Base-by-base conservation (phyloP, 1,140 invertebrate genomes). In the Aporrectodea caliginosa region DNA sequence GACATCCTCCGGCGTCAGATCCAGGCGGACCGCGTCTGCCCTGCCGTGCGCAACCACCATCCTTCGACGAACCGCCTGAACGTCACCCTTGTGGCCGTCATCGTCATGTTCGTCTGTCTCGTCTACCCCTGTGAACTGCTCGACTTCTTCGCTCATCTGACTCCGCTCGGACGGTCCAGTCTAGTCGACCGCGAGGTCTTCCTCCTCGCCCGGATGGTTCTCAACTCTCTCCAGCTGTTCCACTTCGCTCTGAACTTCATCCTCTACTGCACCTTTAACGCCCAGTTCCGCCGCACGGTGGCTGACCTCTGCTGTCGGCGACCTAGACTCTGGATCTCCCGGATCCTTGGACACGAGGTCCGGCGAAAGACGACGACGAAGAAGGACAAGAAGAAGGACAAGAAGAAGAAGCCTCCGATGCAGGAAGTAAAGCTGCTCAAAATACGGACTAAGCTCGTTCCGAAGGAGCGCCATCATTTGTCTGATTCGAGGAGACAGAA, bases 11-110 rank as follows among this genome's bases (percentile, higher is more conserved):
- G 34, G 27, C 33, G 75, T 29, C 33, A 76, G 75, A 35, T 0
- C 1, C 33, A 68, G 32, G 74, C 82, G 1, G 81, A 84, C 27
- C 80, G 84, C 33, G 0, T 35, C 35, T 27, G 33, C 43, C 34
- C 29, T 58, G 27, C 29, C 35, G n/a, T 16, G 0, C 22, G 29
- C 43, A 68, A 0, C 43, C 43, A 22, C 6, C 6, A 6, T 58
- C 43, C 43, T 58, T 58, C 43, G 43, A 76, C 2, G 32, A 76
- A 76, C 16, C 14, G 75, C 2, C 29, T 76, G 43, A 76, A 32
- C 2, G 35, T 76, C 1, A 76, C 35, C 29, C 27, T 76, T 22
- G 35, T 76, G 29, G 22, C 75, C 1, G 35, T 76, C 32, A 76
- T 35, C 29, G 33, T 35, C 33, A 29, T 76, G n/a, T 76, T 43